phyloP scores from a whole-genome alignment of 2,888 invertebrate genomes.

The Polydesmus complanatus region DNA sequence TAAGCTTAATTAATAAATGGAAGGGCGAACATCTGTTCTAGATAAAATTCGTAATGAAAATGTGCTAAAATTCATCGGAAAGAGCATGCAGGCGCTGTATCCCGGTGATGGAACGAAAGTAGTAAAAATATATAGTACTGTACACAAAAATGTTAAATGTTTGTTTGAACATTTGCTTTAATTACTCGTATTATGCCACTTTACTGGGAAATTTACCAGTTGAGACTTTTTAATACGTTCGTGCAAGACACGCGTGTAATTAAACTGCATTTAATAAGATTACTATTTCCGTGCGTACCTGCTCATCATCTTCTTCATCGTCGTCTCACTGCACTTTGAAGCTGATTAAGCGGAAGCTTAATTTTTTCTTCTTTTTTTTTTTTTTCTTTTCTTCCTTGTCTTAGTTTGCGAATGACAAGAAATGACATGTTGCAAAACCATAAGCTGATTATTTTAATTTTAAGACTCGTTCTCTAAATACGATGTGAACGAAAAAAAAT shows the following conservation, averaged over 20 bases:
- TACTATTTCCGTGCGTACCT: not conserved
- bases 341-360: too few relatives aligned
- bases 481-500: too few relatives aligned
- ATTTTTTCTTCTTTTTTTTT: too few relatives aligned
- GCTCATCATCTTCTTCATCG: not conserved
- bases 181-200: not conserved
- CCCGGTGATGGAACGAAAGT: too few relatives aligned
- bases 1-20: too few relatives aligned
- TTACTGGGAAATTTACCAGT: not conserved
- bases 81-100: not conserved
- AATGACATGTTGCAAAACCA: not conserved
- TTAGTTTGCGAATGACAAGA: too few relatives aligned
- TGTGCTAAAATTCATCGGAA: not conserved
- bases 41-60: not conserved
- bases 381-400: too few relatives aligned
- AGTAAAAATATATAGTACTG: too few relatives aligned
- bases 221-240: not conserved
- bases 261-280: conserved; percentile 8
- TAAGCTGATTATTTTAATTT: not conserved
- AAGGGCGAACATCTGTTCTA: not conserved
- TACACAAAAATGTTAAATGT: too few relatives aligned
- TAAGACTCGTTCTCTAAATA: too few relatives aligned
- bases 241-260: conserved; percentile 2
- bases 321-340: not conserved
- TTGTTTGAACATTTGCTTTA: not conserved